These are phyloP conservation scores for Orchestes rusci DNA, from an alignment of 2,888 invertebrate species.

Conservation along the genomic window DNA sequence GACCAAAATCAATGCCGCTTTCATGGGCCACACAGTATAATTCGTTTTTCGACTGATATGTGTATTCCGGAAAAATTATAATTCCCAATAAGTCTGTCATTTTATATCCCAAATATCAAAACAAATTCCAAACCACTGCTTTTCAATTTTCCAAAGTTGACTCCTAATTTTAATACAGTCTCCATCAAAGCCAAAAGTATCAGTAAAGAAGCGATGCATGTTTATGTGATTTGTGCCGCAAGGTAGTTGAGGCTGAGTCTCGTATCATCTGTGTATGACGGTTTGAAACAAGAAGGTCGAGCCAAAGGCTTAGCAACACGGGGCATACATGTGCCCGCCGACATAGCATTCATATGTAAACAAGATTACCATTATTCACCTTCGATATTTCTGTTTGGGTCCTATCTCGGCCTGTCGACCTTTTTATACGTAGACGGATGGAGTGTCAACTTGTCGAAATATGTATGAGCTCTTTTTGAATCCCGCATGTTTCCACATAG, in stretches of 20 bases:
- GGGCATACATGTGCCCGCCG: constrained; percentile 9
- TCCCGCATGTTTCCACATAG: constrained; percentile 7
- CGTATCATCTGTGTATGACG: constrained; percentile 20
- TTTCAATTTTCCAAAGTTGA: constrained; percentile 12
- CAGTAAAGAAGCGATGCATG: constrained; percentile 15
- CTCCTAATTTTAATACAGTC: constrained; percentile 19
- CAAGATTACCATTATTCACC: constrained; percentile 42
- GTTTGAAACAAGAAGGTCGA: constrained; percentile 15
- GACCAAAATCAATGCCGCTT: too few species aligned
- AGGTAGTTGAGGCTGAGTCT: constrained; percentile 17
- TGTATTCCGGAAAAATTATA: too few species aligned
- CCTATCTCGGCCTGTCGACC: constrained; percentile 8
- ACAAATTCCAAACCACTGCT: constrained; percentile 2
- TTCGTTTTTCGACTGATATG: too few species aligned
- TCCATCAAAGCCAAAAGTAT: constrained; percentile 18
- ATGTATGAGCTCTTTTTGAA: constrained; percentile 20
- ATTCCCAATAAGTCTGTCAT: neutral
- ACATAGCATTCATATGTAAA: constrained; percentile 42
- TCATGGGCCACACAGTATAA: too few species aligned
- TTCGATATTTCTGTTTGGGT: constrained; percentile 30
- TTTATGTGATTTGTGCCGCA: constrained; percentile 20
- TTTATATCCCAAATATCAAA: neutral
- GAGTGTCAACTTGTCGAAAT: constrained; percentile 18
- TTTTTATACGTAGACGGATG: constrained; percentile 16
- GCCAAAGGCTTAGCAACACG: constrained; percentile 19